phyloP scores from a whole-genome alignment of 1,140 invertebrate genomes.

The Xylocopa sonorina region DNA sequence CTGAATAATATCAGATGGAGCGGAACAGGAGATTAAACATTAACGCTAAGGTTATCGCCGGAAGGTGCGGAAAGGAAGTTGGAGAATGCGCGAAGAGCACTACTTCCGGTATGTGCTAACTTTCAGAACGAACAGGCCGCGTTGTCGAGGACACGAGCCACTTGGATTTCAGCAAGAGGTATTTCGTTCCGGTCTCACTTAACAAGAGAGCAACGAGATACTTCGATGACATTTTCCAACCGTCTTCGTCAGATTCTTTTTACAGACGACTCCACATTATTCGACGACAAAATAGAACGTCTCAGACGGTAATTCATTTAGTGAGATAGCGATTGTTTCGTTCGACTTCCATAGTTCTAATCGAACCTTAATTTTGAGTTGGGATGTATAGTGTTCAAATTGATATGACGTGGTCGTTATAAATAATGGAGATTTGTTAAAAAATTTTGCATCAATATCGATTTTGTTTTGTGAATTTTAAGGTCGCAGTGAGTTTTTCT shows the following conservation, averaged over 20 bases:
- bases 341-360: too few relatives aligned
- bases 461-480: too few relatives aligned
- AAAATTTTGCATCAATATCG: too few relatives aligned
- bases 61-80: background rate
- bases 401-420: too few relatives aligned
- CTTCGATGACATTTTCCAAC: slow-evolving; percentile 39
- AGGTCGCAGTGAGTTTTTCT: too few relatives aligned
- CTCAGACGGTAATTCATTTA: background rate
- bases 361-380: too few relatives aligned
- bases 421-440: too few relatives aligned
- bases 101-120: slow-evolving; percentile 40
- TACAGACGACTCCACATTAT: background rate
- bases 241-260: background rate
- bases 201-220: slow-evolving; percentile 37
- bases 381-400: too few relatives aligned
- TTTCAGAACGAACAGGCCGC: slow-evolving; percentile 48
- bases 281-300: too few relatives aligned
- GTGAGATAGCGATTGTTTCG: background rate
- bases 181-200: slow-evolving; percentile 57
- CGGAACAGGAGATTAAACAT: background rate
- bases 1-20: background rate
- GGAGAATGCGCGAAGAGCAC: slow-evolving; percentile 37
- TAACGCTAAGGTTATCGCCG: background rate
- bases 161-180: slow-evolving; percentile 61
- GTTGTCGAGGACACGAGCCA: slow-evolving; percentile 58